phyloP scores from a whole-genome alignment of 2,888 invertebrate species.

The Polydrusus tereticollis region DNA sequence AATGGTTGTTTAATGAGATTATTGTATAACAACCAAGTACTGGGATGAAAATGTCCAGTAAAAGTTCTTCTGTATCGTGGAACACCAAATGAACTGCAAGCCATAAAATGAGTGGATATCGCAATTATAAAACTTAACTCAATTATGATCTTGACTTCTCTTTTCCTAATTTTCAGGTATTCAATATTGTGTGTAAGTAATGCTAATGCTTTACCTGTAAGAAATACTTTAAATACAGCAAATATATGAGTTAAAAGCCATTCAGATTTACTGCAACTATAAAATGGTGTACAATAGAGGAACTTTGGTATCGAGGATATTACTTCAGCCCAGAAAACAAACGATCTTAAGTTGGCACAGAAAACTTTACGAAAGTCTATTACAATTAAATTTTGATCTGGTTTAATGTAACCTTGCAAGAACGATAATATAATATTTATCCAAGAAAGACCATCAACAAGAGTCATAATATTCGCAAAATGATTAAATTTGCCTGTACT shows the following conservation, averaged over 20 bases:
- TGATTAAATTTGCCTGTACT: background rate
- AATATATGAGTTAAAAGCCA: slow-evolving; percentile 8
- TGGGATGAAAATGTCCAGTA: background rate
- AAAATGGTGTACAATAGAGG: slow-evolving; percentile 1
- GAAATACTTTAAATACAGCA: slow-evolving; percentile 4
- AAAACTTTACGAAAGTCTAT: slow-evolving; percentile 17
- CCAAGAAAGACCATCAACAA: slow-evolving; percentile 27
- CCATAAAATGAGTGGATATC: slow-evolving; percentile 38
- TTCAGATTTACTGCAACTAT: background rate
- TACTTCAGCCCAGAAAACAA: slow-evolving; percentile 35
- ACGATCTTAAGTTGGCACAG: slow-evolving; percentile 6
- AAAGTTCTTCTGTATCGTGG: slow-evolving; percentile 28
- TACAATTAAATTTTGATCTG: background rate
- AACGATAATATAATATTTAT: slow-evolving; percentile 11
- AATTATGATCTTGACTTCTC: background rate
- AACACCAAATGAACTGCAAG: slow-evolving; percentile 41
- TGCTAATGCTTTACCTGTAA: background rate
- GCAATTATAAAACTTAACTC: slow-evolving; percentile 15
- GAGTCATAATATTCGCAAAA: background rate
- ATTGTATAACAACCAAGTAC: slow-evolving; percentile 6
- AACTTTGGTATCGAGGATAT: slow-evolving; percentile 35
- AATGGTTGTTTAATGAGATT: background rate
- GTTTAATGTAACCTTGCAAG: slow-evolving; percentile 9
- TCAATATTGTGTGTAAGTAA: slow-evolving; percentile 3
- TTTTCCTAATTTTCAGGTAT: background rate